Evolutionary conservation across 1,140 invertebrate species (phyloP).

Genomic region (Hylyphantes graminicola): DNA sequence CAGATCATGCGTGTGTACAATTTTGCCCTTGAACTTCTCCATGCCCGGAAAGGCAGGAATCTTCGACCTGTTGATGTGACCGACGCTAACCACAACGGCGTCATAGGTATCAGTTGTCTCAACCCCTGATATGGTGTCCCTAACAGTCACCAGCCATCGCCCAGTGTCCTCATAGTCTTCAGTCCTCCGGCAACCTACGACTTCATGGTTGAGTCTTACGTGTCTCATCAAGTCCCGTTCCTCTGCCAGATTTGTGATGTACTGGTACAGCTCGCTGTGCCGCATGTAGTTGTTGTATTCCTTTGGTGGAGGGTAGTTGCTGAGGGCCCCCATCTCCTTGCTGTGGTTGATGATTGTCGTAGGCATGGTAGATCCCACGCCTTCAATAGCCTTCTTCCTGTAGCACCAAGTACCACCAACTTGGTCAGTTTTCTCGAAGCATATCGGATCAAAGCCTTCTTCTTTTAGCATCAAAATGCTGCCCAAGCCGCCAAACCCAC

Average conservation of each 20-base stretch:
- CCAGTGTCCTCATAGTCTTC: constrained; percentile 66
- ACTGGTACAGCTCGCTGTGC: constrained; percentile 66
- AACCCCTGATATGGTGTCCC: constrained; percentile 59
- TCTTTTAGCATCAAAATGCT: constrained; percentile 2
- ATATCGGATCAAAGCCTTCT: constrained; percentile 31
- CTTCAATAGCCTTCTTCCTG: constrained; percentile 65
- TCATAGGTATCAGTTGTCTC: constrained; percentile 66
- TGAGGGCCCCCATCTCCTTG: constrained; percentile 67
- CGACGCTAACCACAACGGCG: constrained; percentile 57
- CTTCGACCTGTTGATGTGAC: constrained; percentile 66
- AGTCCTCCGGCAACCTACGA: constrained; percentile 63
- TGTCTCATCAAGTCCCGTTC: constrained; percentile 66
- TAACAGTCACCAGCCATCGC: constrained; percentile 66
- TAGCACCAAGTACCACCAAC: constrained; percentile 72
- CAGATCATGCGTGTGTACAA: constrained; percentile 68
- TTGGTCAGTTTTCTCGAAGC: constrained; percentile 62
- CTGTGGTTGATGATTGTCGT: constrained; percentile 69
- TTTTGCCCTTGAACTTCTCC: constrained; percentile 68
- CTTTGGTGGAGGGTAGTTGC: constrained; percentile 68
- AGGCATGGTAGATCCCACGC: constrained; percentile 62
- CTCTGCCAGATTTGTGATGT: constrained; percentile 67
- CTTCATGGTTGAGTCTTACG: constrained; percentile 67
- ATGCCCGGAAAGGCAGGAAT: constrained; percentile 63
- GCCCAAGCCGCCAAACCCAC: constrained; percentile 4
- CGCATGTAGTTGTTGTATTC: constrained; percentile 69